phyloP scores from a whole-genome alignment of 2,797 vertebrate genomes.

The Tokudaia muenninki region DNA sequence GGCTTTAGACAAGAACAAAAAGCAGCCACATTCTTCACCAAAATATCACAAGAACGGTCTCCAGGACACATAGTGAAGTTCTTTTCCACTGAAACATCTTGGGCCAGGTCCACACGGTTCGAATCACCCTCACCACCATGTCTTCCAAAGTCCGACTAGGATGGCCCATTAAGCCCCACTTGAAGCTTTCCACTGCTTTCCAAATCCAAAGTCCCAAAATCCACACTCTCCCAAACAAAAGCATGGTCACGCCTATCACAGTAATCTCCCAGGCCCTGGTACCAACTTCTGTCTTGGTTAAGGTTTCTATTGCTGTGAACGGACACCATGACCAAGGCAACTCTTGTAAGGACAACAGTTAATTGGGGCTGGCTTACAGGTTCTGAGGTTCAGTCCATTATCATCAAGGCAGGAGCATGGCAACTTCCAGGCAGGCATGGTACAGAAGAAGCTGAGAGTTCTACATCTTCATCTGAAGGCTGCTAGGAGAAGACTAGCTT shows the following conservation, averaged over 20 bases:
- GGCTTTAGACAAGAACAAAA: background rate
- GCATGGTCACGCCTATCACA: background rate
- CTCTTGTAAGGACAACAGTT: background rate
- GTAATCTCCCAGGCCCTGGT: no score
- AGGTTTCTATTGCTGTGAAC: background rate
- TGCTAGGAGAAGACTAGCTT: background rate
- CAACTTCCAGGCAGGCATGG: background rate
- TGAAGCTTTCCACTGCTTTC: background rate
- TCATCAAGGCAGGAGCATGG: background rate
- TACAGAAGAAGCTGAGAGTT: background rate
- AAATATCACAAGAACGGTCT: background rate
- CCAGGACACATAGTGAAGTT: no score
- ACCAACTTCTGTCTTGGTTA: background rate
- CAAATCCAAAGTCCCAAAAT: background rate
- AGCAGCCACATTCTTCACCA: background rate
- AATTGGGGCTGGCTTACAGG: background rate
- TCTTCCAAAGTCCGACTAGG: no score
- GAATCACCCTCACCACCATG: background rate
- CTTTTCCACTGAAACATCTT: background rate
- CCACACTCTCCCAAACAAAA: background rate
- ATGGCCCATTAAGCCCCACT: background rate
- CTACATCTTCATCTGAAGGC: background rate
- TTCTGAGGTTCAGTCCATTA: background rate
- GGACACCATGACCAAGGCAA: background rate
- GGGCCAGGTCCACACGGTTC: background rate